These are phyloP conservation scores for Serranus cabrilla DNA, from an alignment of 2,797 vertebrate species.

Conservation along the genomic window DNA sequence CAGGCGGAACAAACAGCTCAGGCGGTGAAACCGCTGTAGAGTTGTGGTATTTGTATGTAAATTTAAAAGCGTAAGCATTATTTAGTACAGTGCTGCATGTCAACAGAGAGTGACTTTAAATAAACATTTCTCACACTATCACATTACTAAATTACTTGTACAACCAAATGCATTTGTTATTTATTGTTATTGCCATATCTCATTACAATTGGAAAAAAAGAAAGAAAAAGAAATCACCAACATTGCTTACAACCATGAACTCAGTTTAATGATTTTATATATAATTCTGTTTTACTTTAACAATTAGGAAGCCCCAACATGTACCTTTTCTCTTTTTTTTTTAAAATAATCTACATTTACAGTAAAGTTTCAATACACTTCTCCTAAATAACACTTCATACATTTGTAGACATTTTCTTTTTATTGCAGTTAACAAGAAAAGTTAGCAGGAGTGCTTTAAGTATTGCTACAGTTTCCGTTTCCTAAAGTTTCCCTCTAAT, in stretches of 20 bases:
- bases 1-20: too few species aligned
- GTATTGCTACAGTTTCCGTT: constrained; percentile 82
- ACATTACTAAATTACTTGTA: constrained; percentile 5
- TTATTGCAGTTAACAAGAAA: constrained; percentile 81
- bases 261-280: constrained; percentile 72
- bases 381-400: constrained; percentile 79
- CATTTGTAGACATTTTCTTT: constrained; percentile 73
- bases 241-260: constrained; percentile 65
- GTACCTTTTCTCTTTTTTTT: constrained; percentile 53
- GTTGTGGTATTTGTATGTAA: too few species aligned
- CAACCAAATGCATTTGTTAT: constrained; percentile 24
- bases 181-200: constrained; percentile 33
- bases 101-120: neutral
- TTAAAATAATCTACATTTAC: constrained; percentile 75
- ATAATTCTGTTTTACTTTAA: constrained; percentile 64
- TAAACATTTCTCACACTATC: neutral
- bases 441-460: constrained; percentile 75
- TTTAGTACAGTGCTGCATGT: neutral
- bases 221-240: constrained; percentile 27
- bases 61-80: too few species aligned
- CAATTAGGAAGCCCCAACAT: constrained; percentile 72
- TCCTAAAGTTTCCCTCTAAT: constrained; percentile 62
- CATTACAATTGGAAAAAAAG: constrained; percentile 18
- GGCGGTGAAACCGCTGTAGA: too few species aligned
- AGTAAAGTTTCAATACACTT: constrained; percentile 76